Percentiles rank a stretch among this genome's conserved stretches.
These are phyloP conservation scores for Garrulus glandarius DNA, from an alignment of 2,797 vertebrate species.

Conservation along the genomic window DNA sequence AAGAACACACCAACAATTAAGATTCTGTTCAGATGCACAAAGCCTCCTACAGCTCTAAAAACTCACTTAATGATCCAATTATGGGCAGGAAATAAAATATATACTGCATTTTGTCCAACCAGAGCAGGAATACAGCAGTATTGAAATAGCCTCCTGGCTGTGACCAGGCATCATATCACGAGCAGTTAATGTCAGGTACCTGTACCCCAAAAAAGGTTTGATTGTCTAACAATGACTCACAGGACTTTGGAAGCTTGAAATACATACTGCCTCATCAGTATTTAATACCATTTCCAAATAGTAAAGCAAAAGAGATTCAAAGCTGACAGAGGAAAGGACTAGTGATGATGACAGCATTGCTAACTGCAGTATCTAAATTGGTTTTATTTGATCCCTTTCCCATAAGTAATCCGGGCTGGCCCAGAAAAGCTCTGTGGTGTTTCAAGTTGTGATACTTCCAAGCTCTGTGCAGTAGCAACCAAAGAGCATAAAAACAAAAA, in stretches of 20 bases:
- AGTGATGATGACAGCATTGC: background rate
- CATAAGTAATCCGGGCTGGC: background rate
- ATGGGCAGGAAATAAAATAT: background rate
- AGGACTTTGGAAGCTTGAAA: background rate
- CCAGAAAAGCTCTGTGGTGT: background rate
- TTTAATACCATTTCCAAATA: background rate
- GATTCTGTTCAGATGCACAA: background rate
- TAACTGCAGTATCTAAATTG: background rate
- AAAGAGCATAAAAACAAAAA: background rate
- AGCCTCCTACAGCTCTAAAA: background rate
- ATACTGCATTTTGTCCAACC: background rate
- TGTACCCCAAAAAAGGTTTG: background rate
- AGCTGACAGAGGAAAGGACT: background rate
- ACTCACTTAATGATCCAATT: accelerated
- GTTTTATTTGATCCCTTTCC: constrained; percentile 36
- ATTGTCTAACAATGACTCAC: background rate
- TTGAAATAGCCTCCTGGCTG: background rate
- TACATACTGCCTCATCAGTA: background rate
- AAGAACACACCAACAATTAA: background rate
- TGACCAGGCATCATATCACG: background rate
- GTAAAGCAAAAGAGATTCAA: background rate
- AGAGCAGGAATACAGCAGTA: background rate
- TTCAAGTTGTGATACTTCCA: constrained; percentile 24
- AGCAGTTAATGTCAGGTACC: background rate
- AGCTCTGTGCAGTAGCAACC: background rate